phyloP scores from a whole-genome alignment of 1,140 invertebrate genomes.

The Leguminivora glycinivorella region DNA sequence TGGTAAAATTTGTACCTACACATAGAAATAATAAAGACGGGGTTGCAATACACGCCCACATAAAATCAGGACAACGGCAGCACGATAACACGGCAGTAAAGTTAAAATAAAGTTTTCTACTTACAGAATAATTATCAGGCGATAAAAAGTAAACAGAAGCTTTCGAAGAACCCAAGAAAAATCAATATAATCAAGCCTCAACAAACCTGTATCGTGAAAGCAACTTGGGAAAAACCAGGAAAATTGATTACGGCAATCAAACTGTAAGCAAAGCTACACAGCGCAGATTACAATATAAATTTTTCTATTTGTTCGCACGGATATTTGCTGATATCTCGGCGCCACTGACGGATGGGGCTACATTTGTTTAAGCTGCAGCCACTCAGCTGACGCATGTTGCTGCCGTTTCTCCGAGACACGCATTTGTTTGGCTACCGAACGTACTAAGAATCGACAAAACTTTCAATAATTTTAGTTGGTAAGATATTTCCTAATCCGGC shows the following conservation, averaged over 20 bases:
- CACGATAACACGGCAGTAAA: too few relatives aligned
- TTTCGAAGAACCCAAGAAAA: not conserved
- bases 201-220: not conserved
- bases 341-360: not conserved
- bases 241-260: not conserved
- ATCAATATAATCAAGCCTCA: not conserved
- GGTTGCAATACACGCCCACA: too few relatives aligned
- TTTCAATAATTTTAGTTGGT: too few relatives aligned
- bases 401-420: not conserved
- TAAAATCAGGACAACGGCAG: too few relatives aligned
- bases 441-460: not conserved
- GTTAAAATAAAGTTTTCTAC: too few relatives aligned
- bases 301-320: not conserved
- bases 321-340: not conserved
- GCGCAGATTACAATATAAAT: not conserved
- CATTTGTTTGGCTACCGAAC: slow-evolving; percentile 1
- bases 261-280: not conserved
- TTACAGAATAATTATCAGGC: too few relatives aligned
- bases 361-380: not conserved
- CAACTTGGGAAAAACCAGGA: not conserved
- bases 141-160: not conserved
- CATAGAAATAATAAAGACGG: too few relatives aligned
- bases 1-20: too few relatives aligned
- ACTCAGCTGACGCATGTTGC: not conserved
- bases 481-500: too few relatives aligned